Percentiles rank a stretch among this genome's conserved stretches.
Evolutionary conservation across 2,797 vertebrate species (phyloP).

Genomic region (Gouania willdenowi): DNA sequence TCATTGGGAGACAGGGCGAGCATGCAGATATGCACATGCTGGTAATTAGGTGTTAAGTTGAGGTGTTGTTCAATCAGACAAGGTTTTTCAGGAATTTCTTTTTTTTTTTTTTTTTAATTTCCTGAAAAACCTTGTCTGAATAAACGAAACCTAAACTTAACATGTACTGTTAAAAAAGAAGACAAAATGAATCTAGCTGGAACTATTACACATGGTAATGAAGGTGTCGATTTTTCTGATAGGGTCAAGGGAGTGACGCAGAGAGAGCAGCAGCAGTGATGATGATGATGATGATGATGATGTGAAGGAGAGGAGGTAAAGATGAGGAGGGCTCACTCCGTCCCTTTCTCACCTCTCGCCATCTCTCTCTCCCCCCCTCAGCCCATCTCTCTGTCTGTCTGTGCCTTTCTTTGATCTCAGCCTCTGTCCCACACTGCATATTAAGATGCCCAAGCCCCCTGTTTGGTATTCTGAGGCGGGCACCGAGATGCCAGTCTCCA

Average conservation of each 20-base stretch:
- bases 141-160: too few species aligned
- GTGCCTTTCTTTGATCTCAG: conserved; percentile 71
- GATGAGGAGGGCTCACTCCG: conserved; percentile 52
- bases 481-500: conserved; percentile 73
- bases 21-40: conserved; percentile 37
- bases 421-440: conserved; percentile 75
- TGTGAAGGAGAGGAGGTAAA: conserved; percentile 60
- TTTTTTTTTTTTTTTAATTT: too few species aligned
- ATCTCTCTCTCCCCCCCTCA: conserved; percentile 25
- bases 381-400: conserved; percentile 67
- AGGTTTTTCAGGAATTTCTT: too few species aligned
- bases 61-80: too few species aligned
- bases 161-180: too few species aligned
- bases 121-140: too few species aligned
- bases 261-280: too few species aligned
- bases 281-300: conserved; percentile 57
- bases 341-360: conserved; percentile 33
- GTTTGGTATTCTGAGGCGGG: conserved; percentile 74
- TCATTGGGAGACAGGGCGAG: conserved; percentile 23
- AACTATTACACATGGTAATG: too few species aligned
- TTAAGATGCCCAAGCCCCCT: conserved; percentile 73
- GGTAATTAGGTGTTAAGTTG: too few species aligned
- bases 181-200: too few species aligned
- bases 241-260: conserved; percentile 62
- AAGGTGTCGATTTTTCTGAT: conserved; percentile 56